Base-by-base conservation (phyloP, 2,797 vertebrate genomes). In the Centroberyx gerrardi region DNA sequence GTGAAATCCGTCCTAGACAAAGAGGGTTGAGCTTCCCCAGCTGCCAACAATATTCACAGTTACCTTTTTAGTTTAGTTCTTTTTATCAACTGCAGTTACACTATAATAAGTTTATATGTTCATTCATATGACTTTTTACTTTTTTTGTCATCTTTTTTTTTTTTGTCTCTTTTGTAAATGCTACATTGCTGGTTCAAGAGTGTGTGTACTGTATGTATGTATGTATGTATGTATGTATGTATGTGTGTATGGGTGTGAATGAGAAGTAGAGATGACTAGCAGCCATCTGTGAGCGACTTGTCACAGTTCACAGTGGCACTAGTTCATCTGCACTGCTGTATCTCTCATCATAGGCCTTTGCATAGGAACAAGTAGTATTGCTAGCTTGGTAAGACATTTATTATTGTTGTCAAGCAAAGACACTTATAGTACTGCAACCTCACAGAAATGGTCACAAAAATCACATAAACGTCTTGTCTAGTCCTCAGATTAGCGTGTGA, bases 1-100 rank as follows among this genome's bases (percentile, higher is more conserved):
- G 98, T 99, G 88, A 95, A 96, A 93, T 88, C 94, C 81, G 88
- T 99, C 92, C 95, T 99, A 8, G 96, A 97, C 88, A 96, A 94
- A 89, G 96, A 99, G 92, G 96, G 95, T 83, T 98, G 95, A 94
- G 90, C 52, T 71, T 42, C 52, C 27, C 22, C 74, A 22, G 17
- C 72, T 76, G 82, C 80, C 89, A 80, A 75, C 76, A 68, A 75
- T 68, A 77, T 81, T 85, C 62, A 68, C 62, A 68, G 56, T 87
- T 75, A 83, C 29, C 27, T 72, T 90, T 83, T 77, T 81, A 78
- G 55, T 72, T 90, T 82, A 74, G 0, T 66, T 92, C 86, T 89
- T 87, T 71, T 68, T 49, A 91, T 90, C 83, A 81, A 83, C 56
- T 68, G 71, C 81, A 62, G 67, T 62, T 80, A 74, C 68, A 72